These are phyloP conservation scores for Amphipoea oculea DNA, from an alignment of 2,888 invertebrate species.

Conservation along the genomic window DNA sequence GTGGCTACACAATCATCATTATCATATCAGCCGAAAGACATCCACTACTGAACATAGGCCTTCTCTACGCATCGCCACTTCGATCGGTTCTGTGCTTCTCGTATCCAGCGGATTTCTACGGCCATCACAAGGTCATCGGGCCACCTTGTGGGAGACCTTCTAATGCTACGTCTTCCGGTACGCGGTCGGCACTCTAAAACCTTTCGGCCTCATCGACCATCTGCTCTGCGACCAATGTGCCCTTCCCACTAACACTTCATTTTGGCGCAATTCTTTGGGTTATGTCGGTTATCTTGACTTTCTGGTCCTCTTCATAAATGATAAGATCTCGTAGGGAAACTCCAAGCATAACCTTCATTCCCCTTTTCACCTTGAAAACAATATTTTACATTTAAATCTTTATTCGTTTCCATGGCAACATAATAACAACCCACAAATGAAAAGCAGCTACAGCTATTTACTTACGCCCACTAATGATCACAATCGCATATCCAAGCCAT, in stretches of 20 bases:
- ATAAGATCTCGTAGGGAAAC: neutral
- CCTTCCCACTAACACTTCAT: neutral
- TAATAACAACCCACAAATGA: conserved; percentile 4
- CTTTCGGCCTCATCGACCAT: neutral
- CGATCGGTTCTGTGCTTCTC: neutral
- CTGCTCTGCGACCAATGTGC: neutral
- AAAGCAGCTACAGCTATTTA: conserved; percentile 27
- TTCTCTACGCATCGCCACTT: neutral
- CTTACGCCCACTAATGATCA: conserved; percentile 44
- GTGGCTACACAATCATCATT: neutral
- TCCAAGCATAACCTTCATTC: neutral
- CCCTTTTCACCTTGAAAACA: neutral
- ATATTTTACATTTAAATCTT: neutral
- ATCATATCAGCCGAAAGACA: neutral
- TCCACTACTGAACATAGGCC: neutral
- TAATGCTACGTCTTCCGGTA: neutral
- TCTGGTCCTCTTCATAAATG: neutral
- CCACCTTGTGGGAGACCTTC: neutral
- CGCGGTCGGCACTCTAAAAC: neutral
- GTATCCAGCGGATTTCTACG: neutral
- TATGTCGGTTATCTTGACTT: neutral
- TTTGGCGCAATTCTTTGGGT: neutral
- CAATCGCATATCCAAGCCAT: conserved; percentile 34
- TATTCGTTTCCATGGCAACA: neutral
- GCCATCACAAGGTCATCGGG: neutral